Conservation (phyloP, 1,140 invertebrate genomes). For the Bombus pyrosoma region DNA sequence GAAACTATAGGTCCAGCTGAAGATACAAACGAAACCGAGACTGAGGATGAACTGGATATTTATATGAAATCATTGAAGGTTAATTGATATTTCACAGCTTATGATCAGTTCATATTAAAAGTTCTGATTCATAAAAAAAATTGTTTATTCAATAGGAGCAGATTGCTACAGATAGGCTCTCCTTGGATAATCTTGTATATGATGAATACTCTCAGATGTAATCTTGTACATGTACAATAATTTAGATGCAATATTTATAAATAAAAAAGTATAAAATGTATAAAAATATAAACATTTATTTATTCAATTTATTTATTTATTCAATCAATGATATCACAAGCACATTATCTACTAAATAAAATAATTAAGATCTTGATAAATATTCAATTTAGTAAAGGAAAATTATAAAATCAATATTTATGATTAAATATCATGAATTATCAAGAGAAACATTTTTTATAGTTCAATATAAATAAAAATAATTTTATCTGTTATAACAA, state of each 20-base stretch:
- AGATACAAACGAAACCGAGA: constrained; percentile 77
- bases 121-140: constrained; percentile 59
- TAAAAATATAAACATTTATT: neutral
- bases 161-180: constrained; percentile 53
- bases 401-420: neutral
- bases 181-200: constrained; percentile 57
- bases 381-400: constrained; percentile 2
- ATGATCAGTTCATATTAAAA: constrained; percentile 48
- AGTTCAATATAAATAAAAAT: no score
- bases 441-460: no score
- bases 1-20: constrained; percentile 81
- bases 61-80: constrained; percentile 86
- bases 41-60: constrained; percentile 88
- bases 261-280: constrained; percentile 15
- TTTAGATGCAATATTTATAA: constrained; percentile 48
- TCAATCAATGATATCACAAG: neutral
- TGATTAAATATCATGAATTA: neutral
- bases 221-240: constrained; percentile 30
- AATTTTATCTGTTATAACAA: neutral
- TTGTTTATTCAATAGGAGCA: constrained; percentile 75
- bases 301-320: constrained; percentile 10
- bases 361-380: neutral
- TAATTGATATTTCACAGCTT: constrained; percentile 73
- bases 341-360: neutral
- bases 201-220: constrained; percentile 39